These are phyloP conservation scores for Lanistes nyassanus DNA, from an alignment of 1,140 invertebrate species.

Conservation along the genomic window DNA sequence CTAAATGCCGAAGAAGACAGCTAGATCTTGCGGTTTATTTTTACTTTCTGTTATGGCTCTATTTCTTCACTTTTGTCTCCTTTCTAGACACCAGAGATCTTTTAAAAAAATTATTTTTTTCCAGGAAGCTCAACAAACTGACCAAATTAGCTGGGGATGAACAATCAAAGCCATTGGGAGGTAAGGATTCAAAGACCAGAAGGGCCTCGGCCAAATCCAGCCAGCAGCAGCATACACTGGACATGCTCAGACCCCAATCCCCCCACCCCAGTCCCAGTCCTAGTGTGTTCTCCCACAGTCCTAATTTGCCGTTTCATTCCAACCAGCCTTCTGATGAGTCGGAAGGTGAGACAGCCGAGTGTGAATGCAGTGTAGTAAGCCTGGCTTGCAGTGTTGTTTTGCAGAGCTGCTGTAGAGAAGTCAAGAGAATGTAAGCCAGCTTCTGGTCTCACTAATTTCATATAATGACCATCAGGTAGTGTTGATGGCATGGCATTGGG, in stretches of 20 bases:
- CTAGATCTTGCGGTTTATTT: too few relatives aligned
- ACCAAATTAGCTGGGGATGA: conserved; percentile 50
- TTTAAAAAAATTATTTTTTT: conserved; percentile 17
- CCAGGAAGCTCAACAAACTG: conserved; percentile 53
- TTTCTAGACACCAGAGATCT: neutral
- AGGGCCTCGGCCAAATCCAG: conserved; percentile 26
- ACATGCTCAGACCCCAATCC: conserved; percentile 23
- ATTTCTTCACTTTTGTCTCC: too few relatives aligned
- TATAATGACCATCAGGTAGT: too few relatives aligned
- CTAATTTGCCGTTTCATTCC: conserved; percentile 10
- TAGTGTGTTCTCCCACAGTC: conserved; percentile 8
- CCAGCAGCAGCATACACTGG: neutral
- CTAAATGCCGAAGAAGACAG: too few relatives aligned
- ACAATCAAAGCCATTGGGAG: conserved; percentile 26
- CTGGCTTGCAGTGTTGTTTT: neutral
- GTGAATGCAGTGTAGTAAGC: neutral
- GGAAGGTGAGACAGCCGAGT: conserved; percentile 8
- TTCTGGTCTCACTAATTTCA: too few relatives aligned
- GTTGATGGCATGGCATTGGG: too few relatives aligned
- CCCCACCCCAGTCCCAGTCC: conserved; percentile 12
- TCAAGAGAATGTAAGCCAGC: too few relatives aligned
- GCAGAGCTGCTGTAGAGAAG: too few relatives aligned
- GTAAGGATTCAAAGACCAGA: conserved; percentile 38
- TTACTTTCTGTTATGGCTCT: too few relatives aligned
- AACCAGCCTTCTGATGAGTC: conserved; percentile 15